Conservation (phyloP, 2,888 invertebrate genomes). For the Brenthis daphne region DNA sequence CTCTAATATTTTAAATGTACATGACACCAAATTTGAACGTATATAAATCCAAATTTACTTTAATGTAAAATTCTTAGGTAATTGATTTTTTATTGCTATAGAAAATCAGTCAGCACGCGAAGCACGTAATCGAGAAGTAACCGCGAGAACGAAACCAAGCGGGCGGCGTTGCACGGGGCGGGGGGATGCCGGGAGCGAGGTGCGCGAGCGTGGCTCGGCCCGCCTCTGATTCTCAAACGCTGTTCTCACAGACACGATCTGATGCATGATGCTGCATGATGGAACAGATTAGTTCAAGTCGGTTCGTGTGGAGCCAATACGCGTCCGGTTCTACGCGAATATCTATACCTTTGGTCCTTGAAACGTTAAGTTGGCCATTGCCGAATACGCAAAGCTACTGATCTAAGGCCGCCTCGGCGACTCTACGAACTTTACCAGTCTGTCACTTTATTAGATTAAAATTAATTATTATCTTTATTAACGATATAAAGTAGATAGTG, state of each 20-base stretch:
- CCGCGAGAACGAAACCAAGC: constrained; percentile 81
- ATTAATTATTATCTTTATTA: constrained; percentile 81
- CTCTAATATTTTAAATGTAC: constrained; percentile 82
- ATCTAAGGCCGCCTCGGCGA: constrained; percentile 81
- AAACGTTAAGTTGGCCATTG: constrained; percentile 80
- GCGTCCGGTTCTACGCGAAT: constrained; percentile 82
- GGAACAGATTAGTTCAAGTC: constrained; percentile 72
- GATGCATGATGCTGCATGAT: constrained; percentile 58
- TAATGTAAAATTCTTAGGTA: constrained; percentile 83
- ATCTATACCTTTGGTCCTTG: constrained; percentile 82
- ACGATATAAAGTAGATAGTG: constrained; percentile 80
- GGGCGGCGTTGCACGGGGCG: constrained; percentile 72
- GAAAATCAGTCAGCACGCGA: constrained; percentile 84
- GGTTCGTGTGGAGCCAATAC: constrained; percentile 81
- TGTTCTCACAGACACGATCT: constrained; percentile 67
- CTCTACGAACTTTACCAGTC: constrained; percentile 83
- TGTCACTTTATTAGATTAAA: constrained; percentile 82
- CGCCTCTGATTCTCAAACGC: constrained; percentile 59
- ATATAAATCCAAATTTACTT: constrained; percentile 83
- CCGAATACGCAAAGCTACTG: constrained; percentile 82
- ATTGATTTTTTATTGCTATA: constrained; percentile 84
- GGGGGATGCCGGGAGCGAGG: constrained; percentile 50
- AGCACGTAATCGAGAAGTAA: constrained; percentile 84
- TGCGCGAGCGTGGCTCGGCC: constrained; percentile 48
- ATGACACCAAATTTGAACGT: constrained; percentile 83